Percentiles rank a stretch among this genome's conserved stretches.
Conservation (phyloP, 1,140 invertebrate genomes). For the Ectropis grisescens region DNA sequence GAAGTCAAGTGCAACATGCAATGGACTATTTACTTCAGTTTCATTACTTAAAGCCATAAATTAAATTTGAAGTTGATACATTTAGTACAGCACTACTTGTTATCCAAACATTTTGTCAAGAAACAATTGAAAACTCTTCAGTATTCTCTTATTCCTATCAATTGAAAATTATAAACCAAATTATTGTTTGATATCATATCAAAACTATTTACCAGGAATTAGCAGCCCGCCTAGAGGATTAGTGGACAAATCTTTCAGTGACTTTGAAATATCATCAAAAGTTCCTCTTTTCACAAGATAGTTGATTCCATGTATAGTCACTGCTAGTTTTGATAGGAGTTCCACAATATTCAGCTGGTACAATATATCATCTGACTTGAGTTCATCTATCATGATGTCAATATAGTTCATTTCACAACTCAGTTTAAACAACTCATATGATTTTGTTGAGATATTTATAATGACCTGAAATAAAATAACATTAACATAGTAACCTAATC, state of each 20-base stretch:
- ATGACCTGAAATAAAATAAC: slow-evolving; percentile 78
- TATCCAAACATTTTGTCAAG: too few species aligned
- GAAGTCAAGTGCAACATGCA: neutral
- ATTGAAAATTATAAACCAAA: too few species aligned
- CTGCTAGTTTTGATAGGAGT: slow-evolving; percentile 77
- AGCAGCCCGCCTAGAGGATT: slow-evolving; percentile 75
- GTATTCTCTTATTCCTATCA: too few species aligned
- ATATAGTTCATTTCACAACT: slow-evolving; percentile 75
- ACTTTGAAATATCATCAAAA: slow-evolving; percentile 73
- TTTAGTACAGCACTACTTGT: too few species aligned
- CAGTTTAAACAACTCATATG: slow-evolving; percentile 69
- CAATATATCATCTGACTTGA: slow-evolving; percentile 81
- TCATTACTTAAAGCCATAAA: too few species aligned
- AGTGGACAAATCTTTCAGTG: slow-evolving; percentile 71
- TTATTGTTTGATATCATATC: too few species aligned
- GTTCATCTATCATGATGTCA: slow-evolving; percentile 74
- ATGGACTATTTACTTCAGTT: neutral
- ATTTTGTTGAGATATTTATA: slow-evolving; percentile 75
- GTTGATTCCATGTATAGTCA: slow-evolving; percentile 76
- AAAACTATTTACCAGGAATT: slow-evolving; percentile 71
- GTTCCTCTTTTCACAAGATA: slow-evolving; percentile 78
- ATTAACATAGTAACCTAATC: too few species aligned
- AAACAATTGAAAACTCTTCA: too few species aligned
- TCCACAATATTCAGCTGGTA: slow-evolving; percentile 84
- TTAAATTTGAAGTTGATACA: too few species aligned